phyloP scores from a whole-genome alignment of 2,888 invertebrate species.

The Amphimallon solstitiale region DNA sequence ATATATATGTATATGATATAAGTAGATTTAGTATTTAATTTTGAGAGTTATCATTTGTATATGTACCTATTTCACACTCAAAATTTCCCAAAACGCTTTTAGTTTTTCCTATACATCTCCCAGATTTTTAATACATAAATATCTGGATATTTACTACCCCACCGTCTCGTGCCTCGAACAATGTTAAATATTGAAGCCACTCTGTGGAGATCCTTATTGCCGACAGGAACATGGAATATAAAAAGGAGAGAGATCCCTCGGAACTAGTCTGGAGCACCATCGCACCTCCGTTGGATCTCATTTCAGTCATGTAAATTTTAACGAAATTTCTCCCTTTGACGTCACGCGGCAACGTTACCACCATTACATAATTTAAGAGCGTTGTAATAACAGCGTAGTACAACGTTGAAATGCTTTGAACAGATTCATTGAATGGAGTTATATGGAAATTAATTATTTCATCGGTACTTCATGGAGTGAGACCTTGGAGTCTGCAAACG shows the following conservation, averaged over 20 bases:
- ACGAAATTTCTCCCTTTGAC: neutral
- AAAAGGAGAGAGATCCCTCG: neutral
- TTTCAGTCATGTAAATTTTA: neutral
- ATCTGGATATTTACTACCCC: neutral
- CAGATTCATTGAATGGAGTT: neutral
- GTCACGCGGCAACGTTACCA: constrained; percentile 7
- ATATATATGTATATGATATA: no score
- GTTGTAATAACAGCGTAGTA: neutral
- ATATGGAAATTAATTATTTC: constrained; percentile 13
- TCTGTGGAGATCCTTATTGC: no score
- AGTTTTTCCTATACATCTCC: no score
- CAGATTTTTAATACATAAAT: neutral
- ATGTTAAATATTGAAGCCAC: neutral
- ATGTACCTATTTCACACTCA: no score
- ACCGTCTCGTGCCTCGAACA: neutral
- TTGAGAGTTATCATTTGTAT: no score
- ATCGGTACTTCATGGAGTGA: neutral
- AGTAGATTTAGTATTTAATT: no score
- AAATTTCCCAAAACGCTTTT: no score
- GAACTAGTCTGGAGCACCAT: neutral
- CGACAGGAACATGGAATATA: no score
- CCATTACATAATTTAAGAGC: constrained; percentile 5
- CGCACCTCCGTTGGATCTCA: neutral
- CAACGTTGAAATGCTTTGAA: neutral
- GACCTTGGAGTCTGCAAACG: neutral